Base-by-base conservation (phyloP, 2,113 vertebrate genomes). In the Noctilio leporinus region DNA sequence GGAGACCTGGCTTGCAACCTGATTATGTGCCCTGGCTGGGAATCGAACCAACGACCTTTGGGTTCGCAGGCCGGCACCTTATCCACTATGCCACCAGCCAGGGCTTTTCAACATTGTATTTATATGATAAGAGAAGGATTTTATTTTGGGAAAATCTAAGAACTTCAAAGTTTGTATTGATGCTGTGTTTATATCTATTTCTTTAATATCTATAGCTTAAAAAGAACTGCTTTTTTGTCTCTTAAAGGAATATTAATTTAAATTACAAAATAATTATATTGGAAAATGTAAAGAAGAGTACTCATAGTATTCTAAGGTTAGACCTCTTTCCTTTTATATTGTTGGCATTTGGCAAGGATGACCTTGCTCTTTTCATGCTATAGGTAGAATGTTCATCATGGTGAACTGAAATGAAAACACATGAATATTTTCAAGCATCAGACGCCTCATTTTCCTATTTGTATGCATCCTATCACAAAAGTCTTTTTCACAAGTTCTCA, bases 381-480 rank as follows among this genome's bases (percentile, higher is more conserved):
- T 7, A 89, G 89, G 38, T 94, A 53, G 51, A 70, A 83, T 95
- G 49, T 95, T 95, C 33, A 40, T 91, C 28, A 38, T 93, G 93
- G 77, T 75, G 89, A 78, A 96, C 57, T 64, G 69, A 85, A 77
- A 2, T 94, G 35, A 69, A 49, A 86, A 4, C 78, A 45, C 26
- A 22, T 95, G 67, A 85, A 81, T 77, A 82, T 94, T 89, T 82
- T 90, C 16, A 62, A 76, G 11, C 86, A 53, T 97, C 59, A 40
- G 87, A 1, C 81, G 64, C 16, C 53, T 95, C 76, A 87, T 80
- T 96, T 98, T 96, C 90, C 72, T 82, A 91, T 10, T 94, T 49
- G 33, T 10, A 0, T 92, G 94, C 95, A 93, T 96, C 95, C 86
- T 73, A 43, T 97, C 96, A 89, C 55, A 94, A 89, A 83, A 65